A percentile compares a stretch with the other conserved stretches of the same genome.
Conservation (phyloP, 2,888 invertebrate genomes). For the Eudemis profundana region DNA sequence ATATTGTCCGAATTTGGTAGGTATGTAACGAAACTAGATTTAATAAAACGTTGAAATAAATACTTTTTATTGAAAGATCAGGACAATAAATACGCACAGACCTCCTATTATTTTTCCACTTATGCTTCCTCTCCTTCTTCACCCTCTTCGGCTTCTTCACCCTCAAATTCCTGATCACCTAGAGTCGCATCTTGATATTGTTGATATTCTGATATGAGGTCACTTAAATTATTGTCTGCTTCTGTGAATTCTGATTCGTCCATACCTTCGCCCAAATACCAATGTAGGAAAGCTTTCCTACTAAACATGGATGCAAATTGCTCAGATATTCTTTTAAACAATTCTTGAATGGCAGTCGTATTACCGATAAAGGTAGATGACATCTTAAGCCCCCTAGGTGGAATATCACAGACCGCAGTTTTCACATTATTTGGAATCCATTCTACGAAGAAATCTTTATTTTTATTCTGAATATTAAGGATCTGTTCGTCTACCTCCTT, state of each 20-base stretch:
- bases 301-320: conserved; percentile 96
- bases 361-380: conserved; percentile 95
- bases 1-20: too few species aligned
- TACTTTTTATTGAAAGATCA: too few species aligned
- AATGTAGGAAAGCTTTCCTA: conserved; percentile 97
- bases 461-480: conserved; percentile 91
- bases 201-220: conserved; percentile 95
- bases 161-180: conserved; percentile 33
- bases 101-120: neutral
- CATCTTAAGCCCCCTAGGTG: conserved; percentile 91
- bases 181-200: conserved; percentile 94
- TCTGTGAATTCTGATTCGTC: conserved; percentile 98
- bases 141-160: conserved; percentile 21
- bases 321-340: conserved; percentile 93
- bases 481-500: conserved; percentile 95
- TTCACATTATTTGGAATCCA: conserved; percentile 93
- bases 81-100: too few species aligned
- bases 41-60: too few species aligned
- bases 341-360: conserved; percentile 93
- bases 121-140: conserved; percentile 16
- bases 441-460: conserved; percentile 90
- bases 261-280: conserved; percentile 99
- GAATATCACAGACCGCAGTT: conserved; percentile 92
- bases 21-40: too few species aligned
- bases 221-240: conserved; percentile 97